These are phyloP conservation scores for Odontocerum albicorne DNA, from an alignment of 2,888 invertebrate species.

Conservation along the genomic window DNA sequence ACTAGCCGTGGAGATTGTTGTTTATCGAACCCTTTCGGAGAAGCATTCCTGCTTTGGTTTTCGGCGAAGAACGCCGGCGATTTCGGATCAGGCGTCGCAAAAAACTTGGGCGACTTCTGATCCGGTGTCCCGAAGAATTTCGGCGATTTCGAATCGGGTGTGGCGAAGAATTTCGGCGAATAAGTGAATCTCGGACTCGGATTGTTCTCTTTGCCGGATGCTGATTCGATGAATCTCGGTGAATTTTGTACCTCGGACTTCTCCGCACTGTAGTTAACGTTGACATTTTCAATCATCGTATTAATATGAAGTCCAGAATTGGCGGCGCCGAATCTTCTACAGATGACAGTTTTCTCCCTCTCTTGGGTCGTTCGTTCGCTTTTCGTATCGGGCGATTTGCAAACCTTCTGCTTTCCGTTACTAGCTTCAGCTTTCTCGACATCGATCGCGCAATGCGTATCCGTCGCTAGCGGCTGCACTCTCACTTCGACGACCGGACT, in stretches of 20 bases:
- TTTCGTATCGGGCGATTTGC: conserved; percentile 7
- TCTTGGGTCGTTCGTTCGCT: background rate
- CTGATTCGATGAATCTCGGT: conserved; percentile 49
- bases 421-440: conserved; percentile 3
- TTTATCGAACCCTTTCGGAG: conserved; percentile 51
- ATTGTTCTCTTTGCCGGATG: conserved; percentile 52
- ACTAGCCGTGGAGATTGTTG: conserved; percentile 27
- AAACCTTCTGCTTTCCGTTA: background rate
- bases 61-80: conserved; percentile 40
- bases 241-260: conserved; percentile 52
- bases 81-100: conserved; percentile 31
- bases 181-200: conserved; percentile 51
- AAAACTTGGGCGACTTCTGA: conserved; percentile 28
- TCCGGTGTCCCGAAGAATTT: conserved; percentile 31
- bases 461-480: conserved; percentile 30
- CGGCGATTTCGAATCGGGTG: conserved; percentile 30
- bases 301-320: conserved; percentile 24
- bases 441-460: conserved; percentile 22
- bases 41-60: conserved; percentile 41
- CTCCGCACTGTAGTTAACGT: conserved; percentile 37
- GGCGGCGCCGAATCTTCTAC: conserved; percentile 22
- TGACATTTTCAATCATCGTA: conserved; percentile 20
- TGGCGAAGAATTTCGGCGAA: conserved; percentile 46
- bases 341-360: conserved; percentile 10
- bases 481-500: conserved; percentile 39